Percentiles rank a stretch among this genome's conserved stretches.
These are phyloP conservation scores for Caloenas nicobarica DNA, from an alignment of 2,113 vertebrate genomes.

Conservation along the genomic window DNA sequence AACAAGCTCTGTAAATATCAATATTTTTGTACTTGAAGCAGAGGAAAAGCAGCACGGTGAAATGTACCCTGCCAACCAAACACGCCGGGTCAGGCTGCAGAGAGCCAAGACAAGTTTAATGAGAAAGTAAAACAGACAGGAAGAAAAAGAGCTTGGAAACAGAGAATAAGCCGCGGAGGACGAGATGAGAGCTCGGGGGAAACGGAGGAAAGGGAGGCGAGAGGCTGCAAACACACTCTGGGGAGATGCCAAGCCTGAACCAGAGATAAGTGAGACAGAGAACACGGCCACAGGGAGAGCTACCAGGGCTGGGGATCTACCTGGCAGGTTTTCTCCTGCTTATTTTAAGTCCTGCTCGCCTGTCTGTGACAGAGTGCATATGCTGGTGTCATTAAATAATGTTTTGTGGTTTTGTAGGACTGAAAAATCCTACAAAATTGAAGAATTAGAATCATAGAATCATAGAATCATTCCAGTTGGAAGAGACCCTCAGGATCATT, in stretches of 20 bases:
- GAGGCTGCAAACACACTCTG: neutral
- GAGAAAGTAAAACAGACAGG: slow-evolving; percentile 30
- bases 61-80: neutral
- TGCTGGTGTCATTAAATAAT: accelerated
- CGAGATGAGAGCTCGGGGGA: neutral
- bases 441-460: neutral
- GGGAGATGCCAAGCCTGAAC: neutral
- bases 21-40: slow-evolving; percentile 39
- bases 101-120: neutral
- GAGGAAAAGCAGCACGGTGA: neutral
- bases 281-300: neutral
- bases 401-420: neutral
- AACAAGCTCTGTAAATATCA: slow-evolving; percentile 52
- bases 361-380: neutral
- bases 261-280: accelerated
- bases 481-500: no score
- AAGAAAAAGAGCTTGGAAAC: neutral
- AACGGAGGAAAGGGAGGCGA: neutral
- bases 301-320: accelerated
- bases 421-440: accelerated
- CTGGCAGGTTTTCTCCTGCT: accelerated
- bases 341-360: neutral
- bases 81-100: neutral
- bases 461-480: no score
- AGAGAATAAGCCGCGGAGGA: neutral